Evolutionary conservation across 2,113 vertebrate species (phyloP).

Genomic region (Urocynchramus pylzowi): DNA sequence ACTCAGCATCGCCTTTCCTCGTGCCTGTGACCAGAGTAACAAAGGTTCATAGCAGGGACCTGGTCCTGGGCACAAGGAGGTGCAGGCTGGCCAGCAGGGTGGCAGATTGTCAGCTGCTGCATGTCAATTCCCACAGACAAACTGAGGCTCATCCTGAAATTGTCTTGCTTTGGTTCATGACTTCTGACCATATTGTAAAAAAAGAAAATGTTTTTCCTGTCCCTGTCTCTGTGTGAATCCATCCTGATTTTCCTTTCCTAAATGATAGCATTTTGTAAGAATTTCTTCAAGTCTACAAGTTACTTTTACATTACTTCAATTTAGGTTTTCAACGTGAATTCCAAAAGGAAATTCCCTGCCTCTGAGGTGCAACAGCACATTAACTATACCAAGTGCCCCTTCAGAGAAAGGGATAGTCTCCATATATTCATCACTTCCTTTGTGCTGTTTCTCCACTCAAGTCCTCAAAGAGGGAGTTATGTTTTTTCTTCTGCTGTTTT

Average conservation of each 20-base stretch:
- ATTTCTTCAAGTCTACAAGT: background rate
- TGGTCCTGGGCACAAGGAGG: background rate
- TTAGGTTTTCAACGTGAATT: background rate
- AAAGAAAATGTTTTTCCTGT: background rate
- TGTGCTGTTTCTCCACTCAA: background rate
- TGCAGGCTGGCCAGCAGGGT: background rate
- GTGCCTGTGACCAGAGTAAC: fast-evolving
- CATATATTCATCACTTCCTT: background rate
- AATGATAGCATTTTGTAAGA: background rate
- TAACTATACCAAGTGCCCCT: background rate
- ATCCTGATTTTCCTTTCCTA: background rate
- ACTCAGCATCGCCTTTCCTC: fast-evolving
- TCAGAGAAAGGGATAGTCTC: background rate
- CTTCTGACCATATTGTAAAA: background rate
- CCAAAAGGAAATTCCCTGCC: background rate
- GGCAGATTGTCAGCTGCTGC: background rate
- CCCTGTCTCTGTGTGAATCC: background rate
- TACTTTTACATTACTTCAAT: background rate
- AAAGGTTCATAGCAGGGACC: background rate
- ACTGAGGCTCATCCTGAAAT: background rate
- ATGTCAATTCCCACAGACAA: background rate
- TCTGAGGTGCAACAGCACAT: background rate
- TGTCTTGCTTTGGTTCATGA: background rate
- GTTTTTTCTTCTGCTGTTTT: background rate
- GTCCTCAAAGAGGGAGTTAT: background rate